Conservation (phyloP, 1,140 invertebrate genomes). For the Andricus grossulariae region DNA sequence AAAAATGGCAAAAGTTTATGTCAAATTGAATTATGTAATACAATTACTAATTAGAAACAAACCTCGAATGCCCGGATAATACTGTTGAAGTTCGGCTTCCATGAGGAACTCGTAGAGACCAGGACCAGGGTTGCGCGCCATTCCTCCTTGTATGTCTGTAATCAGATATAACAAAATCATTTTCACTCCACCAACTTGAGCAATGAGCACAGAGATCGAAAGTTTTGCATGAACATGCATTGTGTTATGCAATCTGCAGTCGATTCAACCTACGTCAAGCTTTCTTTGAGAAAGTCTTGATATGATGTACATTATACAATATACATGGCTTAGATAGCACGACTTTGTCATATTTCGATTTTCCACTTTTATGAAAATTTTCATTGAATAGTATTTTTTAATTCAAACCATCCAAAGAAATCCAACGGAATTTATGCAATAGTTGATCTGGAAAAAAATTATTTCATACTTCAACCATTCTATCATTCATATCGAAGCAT, state of each 20-base stretch:
- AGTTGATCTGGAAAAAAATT: no score
- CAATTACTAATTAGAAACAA: constrained; percentile 51
- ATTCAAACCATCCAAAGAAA: no score
- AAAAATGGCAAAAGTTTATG: no score
- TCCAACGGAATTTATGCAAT: no score
- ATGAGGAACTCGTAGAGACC: constrained; percentile 93
- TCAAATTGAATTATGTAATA: no score
- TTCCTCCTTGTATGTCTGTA: constrained; percentile 69
- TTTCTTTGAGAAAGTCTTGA: constrained; percentile 19
- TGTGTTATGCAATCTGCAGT: constrained; percentile 5
- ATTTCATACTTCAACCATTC: no score
- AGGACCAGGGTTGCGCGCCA: constrained; percentile 77
- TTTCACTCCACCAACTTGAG: constrained; percentile 25
- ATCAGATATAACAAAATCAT: constrained; percentile 38
- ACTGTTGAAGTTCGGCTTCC: constrained; percentile 93
- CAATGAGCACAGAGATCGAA: not conserved
- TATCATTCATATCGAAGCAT: no score
- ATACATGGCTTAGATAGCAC: not conserved
- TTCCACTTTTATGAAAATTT: not conserved
- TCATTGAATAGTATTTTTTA: no score
- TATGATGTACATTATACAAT: constrained; percentile 7
- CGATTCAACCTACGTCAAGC: constrained; percentile 27
- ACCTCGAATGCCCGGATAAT: constrained; percentile 85
- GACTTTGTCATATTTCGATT: not conserved
- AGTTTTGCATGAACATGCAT: constrained; percentile 33